Evolutionary conservation across 2,113 vertebrate genomes (phyloP).

Genomic region (Sturnira hondurensis): DNA sequence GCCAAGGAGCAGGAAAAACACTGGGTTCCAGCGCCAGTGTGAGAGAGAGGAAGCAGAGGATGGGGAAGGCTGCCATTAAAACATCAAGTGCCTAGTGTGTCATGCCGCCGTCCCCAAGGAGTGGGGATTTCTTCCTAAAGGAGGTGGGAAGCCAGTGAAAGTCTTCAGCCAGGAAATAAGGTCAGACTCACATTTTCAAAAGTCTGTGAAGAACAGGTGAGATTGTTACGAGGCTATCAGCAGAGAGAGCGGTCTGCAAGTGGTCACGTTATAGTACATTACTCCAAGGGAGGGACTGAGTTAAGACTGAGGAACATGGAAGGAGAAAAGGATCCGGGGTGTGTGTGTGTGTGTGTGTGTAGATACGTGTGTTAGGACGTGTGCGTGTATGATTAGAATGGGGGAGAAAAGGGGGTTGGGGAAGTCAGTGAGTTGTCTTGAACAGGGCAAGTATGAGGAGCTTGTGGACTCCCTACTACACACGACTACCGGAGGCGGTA

Average conservation of each 20-base stretch:
- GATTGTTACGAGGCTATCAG: neutral
- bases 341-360: neutral
- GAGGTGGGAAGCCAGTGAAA: neutral
- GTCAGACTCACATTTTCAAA: neutral
- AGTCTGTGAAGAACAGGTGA: neutral
- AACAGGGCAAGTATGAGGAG: neutral
- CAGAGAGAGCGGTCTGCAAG: neutral
- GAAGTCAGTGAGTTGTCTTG: neutral
- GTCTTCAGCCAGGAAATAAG: neutral
- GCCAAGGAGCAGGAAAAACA: neutral
- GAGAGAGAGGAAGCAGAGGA: neutral
- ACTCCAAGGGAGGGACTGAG: neutral
- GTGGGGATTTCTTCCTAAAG: neutral
- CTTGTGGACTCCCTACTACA: neutral
- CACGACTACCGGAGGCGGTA: neutral
- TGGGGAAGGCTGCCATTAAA: neutral
- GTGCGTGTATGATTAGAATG: neutral
- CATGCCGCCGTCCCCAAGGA: neutral
- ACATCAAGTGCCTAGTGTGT: neutral
- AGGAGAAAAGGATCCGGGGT: neutral
- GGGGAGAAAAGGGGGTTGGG: neutral
- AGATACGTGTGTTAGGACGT: neutral
- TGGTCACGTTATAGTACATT: neutral
- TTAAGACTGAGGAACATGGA: fast-evolving
- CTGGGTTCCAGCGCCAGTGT: neutral